Conservation (phyloP, 2,888 invertebrate species). For the Parasteatoda lunata region DNA sequence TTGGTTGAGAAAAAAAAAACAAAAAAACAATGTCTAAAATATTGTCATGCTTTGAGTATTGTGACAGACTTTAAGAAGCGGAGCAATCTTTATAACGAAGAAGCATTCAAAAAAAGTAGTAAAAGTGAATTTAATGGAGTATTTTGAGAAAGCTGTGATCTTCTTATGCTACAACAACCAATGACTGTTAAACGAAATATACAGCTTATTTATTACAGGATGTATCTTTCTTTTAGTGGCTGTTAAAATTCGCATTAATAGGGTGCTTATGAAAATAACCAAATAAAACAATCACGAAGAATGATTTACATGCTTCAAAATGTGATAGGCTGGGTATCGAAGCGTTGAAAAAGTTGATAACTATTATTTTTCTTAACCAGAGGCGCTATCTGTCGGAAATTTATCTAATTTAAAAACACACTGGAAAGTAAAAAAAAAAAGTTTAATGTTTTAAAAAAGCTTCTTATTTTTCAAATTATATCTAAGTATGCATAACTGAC, state of each 20-base stretch:
- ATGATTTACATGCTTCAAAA: too few species aligned
- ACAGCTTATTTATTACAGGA: slow-evolving; percentile 53
- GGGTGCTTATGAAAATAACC: not conserved
- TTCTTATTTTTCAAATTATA: not conserved
- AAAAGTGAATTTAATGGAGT: slow-evolving; percentile 50
- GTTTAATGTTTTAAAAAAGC: not conserved
- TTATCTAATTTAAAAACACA: too few species aligned
- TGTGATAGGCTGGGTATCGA: too few species aligned
- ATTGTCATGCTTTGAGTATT: slow-evolving; percentile 26
- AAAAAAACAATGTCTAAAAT: slow-evolving; percentile 8
- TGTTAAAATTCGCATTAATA: slow-evolving; percentile 40
- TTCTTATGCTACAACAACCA: slow-evolving; percentile 46
- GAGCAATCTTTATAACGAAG: slow-evolving; percentile 33
- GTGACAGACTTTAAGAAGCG: slow-evolving; percentile 10
- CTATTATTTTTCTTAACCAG: too few species aligned
- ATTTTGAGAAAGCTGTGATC: slow-evolving; percentile 25
- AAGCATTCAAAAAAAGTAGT: slow-evolving; percentile 37
- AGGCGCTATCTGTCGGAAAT: too few species aligned
- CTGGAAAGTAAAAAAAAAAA: not conserved
- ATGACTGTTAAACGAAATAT: slow-evolving; percentile 51
- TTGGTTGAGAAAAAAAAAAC: too few species aligned
- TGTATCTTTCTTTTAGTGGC: slow-evolving; percentile 54
- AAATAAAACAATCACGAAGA: not conserved
- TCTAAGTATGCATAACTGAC: not conserved
- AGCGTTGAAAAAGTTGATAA: too few species aligned